Base-by-base conservation (phyloP, 2,888 invertebrate genomes). In the Patella caerulea region DNA sequence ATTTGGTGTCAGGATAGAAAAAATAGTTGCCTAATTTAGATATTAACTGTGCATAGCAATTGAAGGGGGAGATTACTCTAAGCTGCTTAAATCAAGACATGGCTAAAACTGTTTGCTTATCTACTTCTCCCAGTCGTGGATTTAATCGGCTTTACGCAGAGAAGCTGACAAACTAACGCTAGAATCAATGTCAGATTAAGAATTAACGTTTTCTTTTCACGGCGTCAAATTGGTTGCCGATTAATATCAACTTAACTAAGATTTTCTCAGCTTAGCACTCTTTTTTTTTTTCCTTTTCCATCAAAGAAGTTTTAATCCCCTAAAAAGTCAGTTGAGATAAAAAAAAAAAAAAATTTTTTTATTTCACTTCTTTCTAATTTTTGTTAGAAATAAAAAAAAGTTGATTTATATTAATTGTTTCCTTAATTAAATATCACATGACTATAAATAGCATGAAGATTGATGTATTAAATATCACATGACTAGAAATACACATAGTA, bases 101-200 rank as follows among this genome's bases (percentile, higher is more conserved):
- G 73, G 52, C 74, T 80, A 81, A 83, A 80, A 81, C 80, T 84
- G 84, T 84, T 84, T 85, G 84, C 84, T 84, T 85, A 83, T 84
- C 85, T 81, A 71, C 74, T 74, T 75, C 75, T 72, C 76, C 19
- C 65, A 65, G 65, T 65, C 19, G 24, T 19, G 24, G 19, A 65
- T 24, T 24, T 65, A 65, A 65, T 65, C 65, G 19, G 11, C 65
- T 65, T 14, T 24, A 65, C 24, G 14, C 12, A 19, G 19, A 24
- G 19, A 19, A 24, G 19, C 24, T 65, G 65, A 19, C 65, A 24
- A 65, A 24, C 24, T 9, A 11, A 65, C 19, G 65, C 65, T 24
- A 65, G 65, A 12, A 19, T 19, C 19, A 24, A 19, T 65, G 65
- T 65, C 65, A 65, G 65, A 65, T 65, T 65, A 65, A 24, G 65